Conservation (phyloP, 2,888 invertebrate species). For the Zonitis immaculata region DNA sequence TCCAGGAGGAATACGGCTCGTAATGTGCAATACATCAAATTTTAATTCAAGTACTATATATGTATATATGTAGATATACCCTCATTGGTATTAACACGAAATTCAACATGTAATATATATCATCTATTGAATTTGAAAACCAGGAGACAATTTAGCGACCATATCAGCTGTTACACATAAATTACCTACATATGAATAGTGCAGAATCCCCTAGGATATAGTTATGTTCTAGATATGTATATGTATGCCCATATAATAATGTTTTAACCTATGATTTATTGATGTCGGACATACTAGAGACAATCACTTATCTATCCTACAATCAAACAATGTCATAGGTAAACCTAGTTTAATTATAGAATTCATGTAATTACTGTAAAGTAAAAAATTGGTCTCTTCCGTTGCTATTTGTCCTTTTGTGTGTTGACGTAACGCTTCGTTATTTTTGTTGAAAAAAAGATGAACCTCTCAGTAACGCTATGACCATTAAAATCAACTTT, state of each 20-base stretch:
- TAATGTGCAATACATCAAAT: neutral
- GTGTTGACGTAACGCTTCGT: neutral
- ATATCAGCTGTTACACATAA: slow-evolving; percentile 19
- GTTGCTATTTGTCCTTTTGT: neutral
- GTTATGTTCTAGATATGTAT: neutral
- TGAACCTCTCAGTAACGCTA: neutral
- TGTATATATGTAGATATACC: no score
- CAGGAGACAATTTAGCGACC: slow-evolving; percentile 20
- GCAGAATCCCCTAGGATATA: neutral
- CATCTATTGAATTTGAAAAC: slow-evolving; percentile 8
- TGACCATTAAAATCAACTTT: slow-evolving; percentile 1
- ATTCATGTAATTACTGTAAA: neutral
- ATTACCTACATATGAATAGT: slow-evolving; percentile 18
- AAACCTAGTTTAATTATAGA: neutral
- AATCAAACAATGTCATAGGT: neutral
- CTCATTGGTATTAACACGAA: neutral
- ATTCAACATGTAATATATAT: neutral
- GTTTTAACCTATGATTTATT: neutral
- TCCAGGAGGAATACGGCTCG: no score
- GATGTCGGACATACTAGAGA: neutral
- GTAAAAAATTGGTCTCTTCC: neutral
- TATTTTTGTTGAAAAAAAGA: neutral
- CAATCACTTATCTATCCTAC: neutral
- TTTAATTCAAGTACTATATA: no score
- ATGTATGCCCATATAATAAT: no score